Evolutionary conservation across 2,888 invertebrate genomes (phyloP).

Genomic region (Drosophila kuntzei): DNA sequence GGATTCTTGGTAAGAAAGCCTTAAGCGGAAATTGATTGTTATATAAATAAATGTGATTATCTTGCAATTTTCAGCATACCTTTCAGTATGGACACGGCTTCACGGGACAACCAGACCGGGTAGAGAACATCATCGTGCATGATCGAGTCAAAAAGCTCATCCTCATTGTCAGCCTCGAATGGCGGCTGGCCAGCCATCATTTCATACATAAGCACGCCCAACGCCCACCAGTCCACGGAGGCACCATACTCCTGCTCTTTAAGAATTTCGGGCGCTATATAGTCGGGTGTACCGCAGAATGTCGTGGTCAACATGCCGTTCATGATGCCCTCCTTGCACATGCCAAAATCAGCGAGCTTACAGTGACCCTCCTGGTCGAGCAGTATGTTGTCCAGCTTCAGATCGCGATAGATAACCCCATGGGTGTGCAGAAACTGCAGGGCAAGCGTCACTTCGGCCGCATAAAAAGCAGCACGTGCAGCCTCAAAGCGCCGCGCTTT

Average conservation of each 20-base stretch:
- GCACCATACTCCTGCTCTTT: constrained; percentile 96
- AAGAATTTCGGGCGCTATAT: constrained; percentile 99
- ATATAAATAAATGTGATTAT: not conserved
- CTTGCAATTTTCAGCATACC: constrained; percentile 82
- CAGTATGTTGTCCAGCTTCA: constrained; percentile 99
- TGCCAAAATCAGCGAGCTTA: constrained; percentile 97
- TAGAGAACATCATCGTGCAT: constrained; percentile 99
- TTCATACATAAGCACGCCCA: constrained; percentile 99
- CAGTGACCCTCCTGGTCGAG: constrained; percentile 98
- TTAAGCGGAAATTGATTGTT: constrained; percentile 54
- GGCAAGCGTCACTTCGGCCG: constrained; percentile 99
- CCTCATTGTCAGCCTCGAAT: constrained; percentile 99
- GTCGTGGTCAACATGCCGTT: constrained; percentile 96
- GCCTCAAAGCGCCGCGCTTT: constrained; percentile 99
- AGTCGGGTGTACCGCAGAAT: constrained; percentile 99
- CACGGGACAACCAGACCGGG: constrained; percentile 97
- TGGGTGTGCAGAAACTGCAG: constrained; percentile 98
- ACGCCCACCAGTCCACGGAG: constrained; percentile 98
- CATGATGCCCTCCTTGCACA: constrained; percentile 92
- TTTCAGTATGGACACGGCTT: constrained; percentile 95
- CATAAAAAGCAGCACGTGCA: constrained; percentile 96
- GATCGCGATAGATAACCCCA: constrained; percentile 99
- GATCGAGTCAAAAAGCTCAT: constrained; percentile 99
- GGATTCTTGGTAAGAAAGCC: constrained; percentile 99
- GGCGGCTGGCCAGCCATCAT: constrained; percentile 99